Evolutionary conservation across 2,113 vertebrate species (phyloP).

Genomic region (Onychostruthus taczanowskii): DNA sequence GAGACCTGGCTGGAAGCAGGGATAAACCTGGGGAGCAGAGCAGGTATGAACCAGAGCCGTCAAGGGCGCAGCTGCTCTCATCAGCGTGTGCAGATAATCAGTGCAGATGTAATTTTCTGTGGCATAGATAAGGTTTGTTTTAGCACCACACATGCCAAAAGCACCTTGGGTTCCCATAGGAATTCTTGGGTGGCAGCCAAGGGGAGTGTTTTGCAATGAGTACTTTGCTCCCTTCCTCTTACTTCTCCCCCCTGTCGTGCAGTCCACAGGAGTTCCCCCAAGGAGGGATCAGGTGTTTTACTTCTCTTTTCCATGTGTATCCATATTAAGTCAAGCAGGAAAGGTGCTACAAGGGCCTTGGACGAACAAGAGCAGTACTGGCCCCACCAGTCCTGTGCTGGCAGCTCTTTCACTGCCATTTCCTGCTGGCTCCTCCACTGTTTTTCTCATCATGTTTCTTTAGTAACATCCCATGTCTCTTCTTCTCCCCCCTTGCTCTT

Average conservation of each 20-base stretch:
- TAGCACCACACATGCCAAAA: neutral
- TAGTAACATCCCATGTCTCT: neutral
- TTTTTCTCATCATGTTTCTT: neutral
- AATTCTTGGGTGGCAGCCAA: slow-evolving; percentile 1
- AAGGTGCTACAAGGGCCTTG: neutral
- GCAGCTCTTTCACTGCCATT: neutral
- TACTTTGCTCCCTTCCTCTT: neutral
- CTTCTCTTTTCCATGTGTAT: neutral
- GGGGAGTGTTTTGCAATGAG: neutral
- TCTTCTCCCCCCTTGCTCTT: neutral
- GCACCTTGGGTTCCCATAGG: neutral
- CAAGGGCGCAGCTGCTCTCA: neutral
- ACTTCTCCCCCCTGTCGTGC: neutral
- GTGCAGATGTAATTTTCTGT: neutral
- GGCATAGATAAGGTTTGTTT: neutral
- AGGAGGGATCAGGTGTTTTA: neutral
- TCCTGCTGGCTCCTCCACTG: neutral
- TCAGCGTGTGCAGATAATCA: neutral
- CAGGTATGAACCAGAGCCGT: neutral
- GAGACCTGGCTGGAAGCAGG: neutral
- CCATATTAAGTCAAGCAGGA: neutral
- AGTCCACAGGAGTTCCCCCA: neutral
- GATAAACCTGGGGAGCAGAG: neutral
- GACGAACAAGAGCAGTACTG: rapidly evolving
- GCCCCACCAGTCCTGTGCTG: neutral